Percentiles rank a stretch among this genome's conserved stretches.
Conservation (phyloP, 2,113 vertebrate species). For the Actinemys pallida region DNA sequence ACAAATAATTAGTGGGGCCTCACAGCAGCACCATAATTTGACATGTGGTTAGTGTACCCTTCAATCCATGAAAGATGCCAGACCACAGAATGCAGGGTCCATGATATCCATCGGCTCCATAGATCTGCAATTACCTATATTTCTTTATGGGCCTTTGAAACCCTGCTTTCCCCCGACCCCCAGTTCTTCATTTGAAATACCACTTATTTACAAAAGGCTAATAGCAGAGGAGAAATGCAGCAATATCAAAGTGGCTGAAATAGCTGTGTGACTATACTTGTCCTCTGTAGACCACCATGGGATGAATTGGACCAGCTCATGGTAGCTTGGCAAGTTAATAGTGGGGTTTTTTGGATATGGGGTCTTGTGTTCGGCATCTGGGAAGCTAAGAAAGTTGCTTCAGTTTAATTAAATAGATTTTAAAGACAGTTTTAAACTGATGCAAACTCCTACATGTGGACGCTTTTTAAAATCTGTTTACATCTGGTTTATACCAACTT, state of each 20-base stretch:
- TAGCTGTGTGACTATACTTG: neutral
- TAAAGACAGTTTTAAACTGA: neutral
- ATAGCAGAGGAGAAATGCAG: neutral
- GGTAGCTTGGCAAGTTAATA: neutral
- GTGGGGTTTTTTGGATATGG: neutral
- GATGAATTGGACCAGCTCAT: neutral
- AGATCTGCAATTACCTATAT: neutral
- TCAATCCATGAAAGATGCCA: neutral
- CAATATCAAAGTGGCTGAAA: neutral
- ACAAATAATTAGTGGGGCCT: neutral
- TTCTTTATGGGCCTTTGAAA: neutral
- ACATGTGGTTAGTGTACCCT: neutral
- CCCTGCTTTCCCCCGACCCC: neutral
- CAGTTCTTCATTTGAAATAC: neutral
- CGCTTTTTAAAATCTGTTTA: neutral
- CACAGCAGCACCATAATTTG: neutral
- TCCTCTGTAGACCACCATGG: neutral
- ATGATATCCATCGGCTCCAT: neutral
- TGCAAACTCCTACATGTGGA: neutral
- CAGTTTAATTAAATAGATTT: neutral
- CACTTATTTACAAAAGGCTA: neutral
- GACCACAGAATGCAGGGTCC: neutral
- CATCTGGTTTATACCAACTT: neutral
- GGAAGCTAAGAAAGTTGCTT: neutral
- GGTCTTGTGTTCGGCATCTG: neutral